Evolutionary conservation across 37 sponge, comb jelly and placozoan species (phyloP), one percentile per base, ranked within the genome.

Genomic region (Chondrosia reniformis): DNA sequence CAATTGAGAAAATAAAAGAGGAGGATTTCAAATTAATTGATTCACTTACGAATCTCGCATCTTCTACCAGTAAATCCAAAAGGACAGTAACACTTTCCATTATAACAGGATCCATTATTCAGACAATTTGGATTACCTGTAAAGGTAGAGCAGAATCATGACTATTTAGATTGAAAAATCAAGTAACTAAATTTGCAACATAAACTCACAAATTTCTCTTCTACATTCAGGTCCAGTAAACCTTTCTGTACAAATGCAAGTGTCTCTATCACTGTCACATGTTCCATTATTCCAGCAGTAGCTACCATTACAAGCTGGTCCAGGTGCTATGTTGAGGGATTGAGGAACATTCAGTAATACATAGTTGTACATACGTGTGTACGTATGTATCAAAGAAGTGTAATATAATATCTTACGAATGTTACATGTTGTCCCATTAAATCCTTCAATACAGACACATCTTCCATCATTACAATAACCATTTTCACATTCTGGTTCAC

Each of bases 211-310:
- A 59, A 30, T 5, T 59, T 13, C 15, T 10, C 15, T 49, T 49
- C 15, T 49, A 15, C 52, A 49, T 19, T 49, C 22, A 59, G 22
- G 22, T 59, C 61, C 22, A 59, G 6, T 30, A 30, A 30, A 59
- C n/a, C 30, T 25, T 25, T 59, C 61, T 5, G 28, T 30, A 59
- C 61, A 59, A 6, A 7, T 13, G 22, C 61, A 59, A 5, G 8
- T 59, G 7, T 30, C 61, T 30, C n/a, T 49, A 10, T 19, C 28
- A 59, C 28, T 13, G 61, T 13, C 61, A 59, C 61, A 59, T 7
- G 61, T 59, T 19, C 61, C 61, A 13, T 59, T 59, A 13, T 59
- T 59, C 61, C 61, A 59, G 61, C 61, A 59, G 22, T 19, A 59
- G n/a, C 28, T 7, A 6, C 61, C 61, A 59, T 59, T 30, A 59